These are phyloP conservation scores for Amazona guildingii DNA, from an alignment of 2,113 vertebrate species.

Conservation along the genomic window DNA sequence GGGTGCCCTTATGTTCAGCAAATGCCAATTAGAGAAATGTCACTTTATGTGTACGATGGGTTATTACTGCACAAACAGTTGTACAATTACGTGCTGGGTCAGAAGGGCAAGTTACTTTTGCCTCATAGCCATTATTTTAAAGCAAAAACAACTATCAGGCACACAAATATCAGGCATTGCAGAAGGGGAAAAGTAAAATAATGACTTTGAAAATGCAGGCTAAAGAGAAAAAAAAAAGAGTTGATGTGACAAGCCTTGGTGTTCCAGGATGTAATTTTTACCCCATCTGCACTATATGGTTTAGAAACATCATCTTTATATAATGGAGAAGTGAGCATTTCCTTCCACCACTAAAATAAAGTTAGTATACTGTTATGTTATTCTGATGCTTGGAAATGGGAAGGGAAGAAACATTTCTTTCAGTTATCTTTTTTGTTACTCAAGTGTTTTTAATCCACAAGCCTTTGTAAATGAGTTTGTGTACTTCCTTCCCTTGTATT, in stretches of 20 bases:
- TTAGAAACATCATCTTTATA: background rate
- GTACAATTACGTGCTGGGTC: background rate
- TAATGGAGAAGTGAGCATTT: background rate
- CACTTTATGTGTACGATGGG: constrained; percentile 25
- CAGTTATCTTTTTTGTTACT: background rate
- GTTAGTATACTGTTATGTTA: background rate
- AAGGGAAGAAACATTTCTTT: background rate
- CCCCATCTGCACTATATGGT: background rate
- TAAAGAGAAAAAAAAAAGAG: background rate
- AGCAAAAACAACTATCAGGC: constrained; percentile 6
- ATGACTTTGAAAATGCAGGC: background rate
- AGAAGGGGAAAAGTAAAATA: background rate
- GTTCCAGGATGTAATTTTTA: background rate
- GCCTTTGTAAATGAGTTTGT: background rate
- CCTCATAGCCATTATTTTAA: constrained; percentile 30
- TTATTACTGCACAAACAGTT: constrained; percentile 21
- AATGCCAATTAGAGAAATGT: constrained; percentile 48
- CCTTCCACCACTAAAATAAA: background rate
- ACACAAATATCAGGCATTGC: background rate
- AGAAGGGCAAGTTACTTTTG: background rate
- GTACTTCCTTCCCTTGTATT: background rate
- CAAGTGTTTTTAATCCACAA: background rate
- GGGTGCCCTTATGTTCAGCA: background rate
- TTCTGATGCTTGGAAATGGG: background rate
- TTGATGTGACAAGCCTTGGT: background rate